Conservation (phyloP, 2,797 vertebrate genomes). For the Monodelphis domestica region DNA sequence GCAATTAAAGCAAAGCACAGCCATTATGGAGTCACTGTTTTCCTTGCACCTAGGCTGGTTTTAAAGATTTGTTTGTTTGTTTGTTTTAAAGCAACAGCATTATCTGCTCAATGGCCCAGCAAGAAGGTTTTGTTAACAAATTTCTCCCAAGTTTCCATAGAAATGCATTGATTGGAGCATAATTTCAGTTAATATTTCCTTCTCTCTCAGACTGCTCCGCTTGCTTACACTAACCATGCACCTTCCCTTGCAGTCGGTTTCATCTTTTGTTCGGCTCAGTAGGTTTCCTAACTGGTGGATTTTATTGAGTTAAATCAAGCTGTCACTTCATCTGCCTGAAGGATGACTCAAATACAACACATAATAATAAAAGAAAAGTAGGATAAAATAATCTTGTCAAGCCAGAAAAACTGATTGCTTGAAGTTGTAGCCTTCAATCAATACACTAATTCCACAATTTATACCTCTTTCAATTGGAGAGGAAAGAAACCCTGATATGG, state of each 20-base stretch:
- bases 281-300: constrained; percentile 95
- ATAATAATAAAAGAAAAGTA: constrained; percentile 99
- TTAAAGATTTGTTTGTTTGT: constrained; percentile 71
- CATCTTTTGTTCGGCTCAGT: constrained; percentile 94
- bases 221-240: constrained; percentile 85
- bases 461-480: constrained; percentile 94
- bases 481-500: constrained; percentile 98
- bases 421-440: constrained; percentile 96
- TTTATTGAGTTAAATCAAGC: constrained; percentile 99
- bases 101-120: constrained; percentile 73
- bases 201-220: constrained; percentile 87
- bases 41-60: constrained; percentile 36
- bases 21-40: constrained; percentile 45
- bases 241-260: constrained; percentile 87
- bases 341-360: constrained; percentile 99
- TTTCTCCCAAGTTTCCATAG: constrained; percentile 91
- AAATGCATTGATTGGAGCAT: constrained; percentile 93
- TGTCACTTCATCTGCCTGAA: constrained; percentile 99
- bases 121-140: constrained; percentile 82
- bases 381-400: constrained; percentile 99
- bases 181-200: constrained; percentile 92
- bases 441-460: constrained; percentile 99
- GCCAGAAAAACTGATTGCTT: constrained; percentile 98
- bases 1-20: constrained; percentile 70
- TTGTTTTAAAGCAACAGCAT: constrained; percentile 66